These are phyloP conservation scores for Drosophila nr. perissopoda DNA, from an alignment of 2,888 invertebrate species.

Conservation along the genomic window DNA sequence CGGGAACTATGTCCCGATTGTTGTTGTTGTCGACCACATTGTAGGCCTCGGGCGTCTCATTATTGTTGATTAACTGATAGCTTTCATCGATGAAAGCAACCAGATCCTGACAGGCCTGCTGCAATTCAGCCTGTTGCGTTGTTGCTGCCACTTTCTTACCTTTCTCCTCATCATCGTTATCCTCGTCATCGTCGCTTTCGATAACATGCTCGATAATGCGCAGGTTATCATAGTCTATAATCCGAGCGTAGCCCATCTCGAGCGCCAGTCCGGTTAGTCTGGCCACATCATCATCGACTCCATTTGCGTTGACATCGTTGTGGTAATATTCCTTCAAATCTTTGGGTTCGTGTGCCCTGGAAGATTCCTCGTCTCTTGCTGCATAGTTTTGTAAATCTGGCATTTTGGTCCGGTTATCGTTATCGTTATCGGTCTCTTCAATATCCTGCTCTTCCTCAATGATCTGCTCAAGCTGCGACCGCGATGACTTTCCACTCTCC, in stretches of 20 bases:
- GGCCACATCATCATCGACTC: constrained; percentile 40
- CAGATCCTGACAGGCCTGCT: constrained; percentile 75
- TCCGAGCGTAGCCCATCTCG: constrained; percentile 73
- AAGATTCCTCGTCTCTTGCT: not conserved
- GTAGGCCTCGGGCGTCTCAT: constrained; percentile 5
- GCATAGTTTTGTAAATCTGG: not conserved
- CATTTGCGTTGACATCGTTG: constrained; percentile 6
- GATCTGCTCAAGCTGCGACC: constrained; percentile 43
- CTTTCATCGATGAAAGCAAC: constrained; percentile 81
- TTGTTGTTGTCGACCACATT: constrained; percentile 61
- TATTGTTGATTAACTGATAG: constrained; percentile 72
- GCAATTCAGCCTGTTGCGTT: constrained; percentile 38
- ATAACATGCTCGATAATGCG: constrained; percentile 82
- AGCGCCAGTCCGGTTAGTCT: constrained; percentile 54
- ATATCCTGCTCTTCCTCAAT: constrained; percentile 43
- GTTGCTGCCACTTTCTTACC: constrained; percentile 16
- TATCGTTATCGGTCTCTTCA: constrained; percentile 14
- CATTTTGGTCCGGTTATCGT: not conserved
- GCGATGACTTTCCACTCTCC: constrained; percentile 17
- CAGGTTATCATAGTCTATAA: constrained; percentile 80
- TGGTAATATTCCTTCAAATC: constrained; percentile 3
- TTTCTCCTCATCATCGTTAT: not conserved
- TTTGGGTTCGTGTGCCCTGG: not conserved
- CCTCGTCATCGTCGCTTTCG: constrained; percentile 69
- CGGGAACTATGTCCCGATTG: constrained; percentile 14